phyloP scores from a whole-genome alignment of 2,888 invertebrate genomes.

The Drosophila meridionalis region DNA sequence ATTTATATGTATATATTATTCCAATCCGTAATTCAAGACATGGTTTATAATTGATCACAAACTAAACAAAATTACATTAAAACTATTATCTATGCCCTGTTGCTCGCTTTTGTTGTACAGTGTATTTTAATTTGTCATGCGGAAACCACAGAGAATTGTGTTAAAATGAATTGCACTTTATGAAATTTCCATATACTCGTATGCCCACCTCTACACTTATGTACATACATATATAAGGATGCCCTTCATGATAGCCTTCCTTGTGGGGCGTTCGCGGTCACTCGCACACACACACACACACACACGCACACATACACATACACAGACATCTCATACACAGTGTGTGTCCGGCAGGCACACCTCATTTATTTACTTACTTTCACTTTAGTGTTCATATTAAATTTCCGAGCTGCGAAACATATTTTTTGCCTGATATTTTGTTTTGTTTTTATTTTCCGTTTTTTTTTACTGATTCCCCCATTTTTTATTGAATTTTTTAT shows the following conservation, averaged over 20 bases:
- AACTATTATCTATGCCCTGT: neutral
- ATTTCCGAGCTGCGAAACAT: slow-evolving; percentile 78
- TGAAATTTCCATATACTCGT: slow-evolving; percentile 66
- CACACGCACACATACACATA: neutral
- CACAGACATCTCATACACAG: neutral
- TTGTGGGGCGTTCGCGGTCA: slow-evolving; percentile 78
- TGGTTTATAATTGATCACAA: neutral
- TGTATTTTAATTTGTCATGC: slow-evolving; percentile 57
- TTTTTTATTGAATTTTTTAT: slow-evolving; percentile 38
- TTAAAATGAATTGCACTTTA: slow-evolving; percentile 73
- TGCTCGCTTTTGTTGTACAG: slow-evolving; percentile 34
- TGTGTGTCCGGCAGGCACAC: slow-evolving; percentile 50
- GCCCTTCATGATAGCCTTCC: slow-evolving; percentile 78
- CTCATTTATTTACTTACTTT: slow-evolving; percentile 72
- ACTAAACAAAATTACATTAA: neutral
- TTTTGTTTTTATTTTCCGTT: slow-evolving; percentile 32
- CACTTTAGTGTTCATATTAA: slow-evolving; percentile 79
- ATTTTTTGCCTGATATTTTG: slow-evolving; percentile 58
- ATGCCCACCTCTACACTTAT: neutral
- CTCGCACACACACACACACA: slow-evolving; percentile 26
- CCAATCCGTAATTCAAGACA: no score
- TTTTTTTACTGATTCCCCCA: slow-evolving; percentile 48
- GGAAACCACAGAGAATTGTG: slow-evolving; percentile 77
- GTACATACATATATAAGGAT: slow-evolving; percentile 71
- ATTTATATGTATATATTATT: no score